Evolutionary conservation across 2,888 invertebrate genomes (phyloP).

Genomic region (Octodonta nipae): DNA sequence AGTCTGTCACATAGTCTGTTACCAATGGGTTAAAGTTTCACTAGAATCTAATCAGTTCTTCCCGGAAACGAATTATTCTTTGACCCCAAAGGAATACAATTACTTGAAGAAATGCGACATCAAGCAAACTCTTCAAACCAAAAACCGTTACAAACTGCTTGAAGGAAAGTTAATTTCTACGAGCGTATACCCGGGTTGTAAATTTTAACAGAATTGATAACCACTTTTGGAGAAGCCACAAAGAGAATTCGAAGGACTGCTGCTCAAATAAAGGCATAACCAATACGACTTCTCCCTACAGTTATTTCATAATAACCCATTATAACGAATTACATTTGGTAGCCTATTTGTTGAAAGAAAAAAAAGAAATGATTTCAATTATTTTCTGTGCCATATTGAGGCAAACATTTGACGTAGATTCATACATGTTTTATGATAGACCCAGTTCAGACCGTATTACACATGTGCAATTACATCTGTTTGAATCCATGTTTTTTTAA

Average conservation of each 20-base stretch:
- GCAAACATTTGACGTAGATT: constrained; percentile 60
- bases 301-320: constrained; percentile 75
- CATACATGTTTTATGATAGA: no score
- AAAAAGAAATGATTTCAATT: constrained; percentile 40
- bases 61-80: constrained; percentile 59
- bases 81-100: constrained; percentile 69
- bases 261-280: constrained; percentile 62
- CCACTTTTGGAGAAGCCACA: constrained; percentile 63
- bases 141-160: constrained; percentile 61
- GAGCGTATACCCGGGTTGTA: no score
- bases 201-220: constrained; percentile 75
- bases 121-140: constrained; percentile 57
- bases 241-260: constrained; percentile 66
- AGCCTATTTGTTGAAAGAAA: constrained; percentile 45
- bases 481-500: no score
- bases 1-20: constrained; percentile 65
- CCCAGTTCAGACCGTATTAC: no score
- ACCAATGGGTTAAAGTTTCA: constrained; percentile 78
- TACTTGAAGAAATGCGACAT: constrained; percentile 61
- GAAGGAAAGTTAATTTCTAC: constrained; percentile 60
- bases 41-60: constrained; percentile 67
- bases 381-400: constrained; percentile 68
- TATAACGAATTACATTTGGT: constrained; percentile 79
- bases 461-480: no score
- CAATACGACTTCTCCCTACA: constrained; percentile 52